These are phyloP conservation scores for Ochotona princeps DNA, from an alignment of 2,113 vertebrate genomes.

Conservation along the genomic window DNA sequence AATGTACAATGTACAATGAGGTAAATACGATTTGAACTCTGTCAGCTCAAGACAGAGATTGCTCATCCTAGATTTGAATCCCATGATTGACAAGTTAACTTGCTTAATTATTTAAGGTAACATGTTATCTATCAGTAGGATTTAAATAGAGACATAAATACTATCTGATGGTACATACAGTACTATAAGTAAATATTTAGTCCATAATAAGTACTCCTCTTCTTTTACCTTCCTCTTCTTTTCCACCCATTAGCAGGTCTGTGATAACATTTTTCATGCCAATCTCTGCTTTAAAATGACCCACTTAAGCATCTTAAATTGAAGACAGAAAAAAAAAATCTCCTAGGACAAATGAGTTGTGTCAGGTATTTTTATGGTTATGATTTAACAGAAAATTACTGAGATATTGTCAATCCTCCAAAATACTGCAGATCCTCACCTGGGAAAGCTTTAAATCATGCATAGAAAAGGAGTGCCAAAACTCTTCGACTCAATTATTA, in stretches of 20 bases:
- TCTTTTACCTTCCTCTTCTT: background rate
- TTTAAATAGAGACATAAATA: background rate
- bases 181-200: background rate
- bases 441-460: conserved; percentile 48
- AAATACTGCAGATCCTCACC: conserved; percentile 60
- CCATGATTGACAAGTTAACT: background rate
- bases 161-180: background rate
- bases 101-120: background rate
- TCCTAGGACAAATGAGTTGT: conserved; percentile 54
- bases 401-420: conserved; percentile 45
- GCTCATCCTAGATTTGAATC: background rate
- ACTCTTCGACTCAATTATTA: background rate
- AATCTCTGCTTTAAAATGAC: conserved; percentile 54
- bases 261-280: conserved; percentile 48
- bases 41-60: background rate
- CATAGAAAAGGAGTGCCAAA: conserved; percentile 21
- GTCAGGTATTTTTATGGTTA: conserved; percentile 54
- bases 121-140: background rate
- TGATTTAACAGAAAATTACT: conserved; percentile 68
- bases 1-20: background rate
- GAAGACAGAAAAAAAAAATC: conserved; percentile 5
- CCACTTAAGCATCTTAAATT: conserved; percentile 60
- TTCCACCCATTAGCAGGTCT: background rate
- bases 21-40: background rate
- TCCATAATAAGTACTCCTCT: conserved; percentile 1